Percentiles rank a stretch among this genome's conserved stretches.
These are phyloP conservation scores for Xestia c-nigrum DNA, from an alignment of 2,888 invertebrate species.

Conservation along the genomic window DNA sequence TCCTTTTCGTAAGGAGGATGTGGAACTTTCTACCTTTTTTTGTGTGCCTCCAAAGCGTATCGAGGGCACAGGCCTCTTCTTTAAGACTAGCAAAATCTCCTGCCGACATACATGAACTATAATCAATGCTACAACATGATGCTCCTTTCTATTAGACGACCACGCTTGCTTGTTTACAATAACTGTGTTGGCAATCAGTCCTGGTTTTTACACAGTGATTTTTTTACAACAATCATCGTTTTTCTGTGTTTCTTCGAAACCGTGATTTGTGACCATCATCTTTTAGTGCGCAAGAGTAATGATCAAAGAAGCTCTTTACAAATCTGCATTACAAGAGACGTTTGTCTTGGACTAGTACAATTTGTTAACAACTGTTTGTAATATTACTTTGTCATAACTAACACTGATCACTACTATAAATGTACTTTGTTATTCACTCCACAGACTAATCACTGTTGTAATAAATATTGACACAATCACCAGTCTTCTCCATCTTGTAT, in stretches of 20 bases:
- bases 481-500: not conserved
- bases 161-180: not conserved
- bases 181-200: not conserved
- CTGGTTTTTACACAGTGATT: not conserved
- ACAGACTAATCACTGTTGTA: not conserved
- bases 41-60: not conserved
- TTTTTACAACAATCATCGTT: not conserved
- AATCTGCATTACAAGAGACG: not conserved
- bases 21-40: not conserved
- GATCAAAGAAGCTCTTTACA: not conserved
- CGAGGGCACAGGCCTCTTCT: not conserved
- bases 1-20: not conserved
- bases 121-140: not conserved
- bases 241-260: too few relatives aligned
- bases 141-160: not conserved
- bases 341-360: not conserved
- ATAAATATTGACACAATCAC: conserved; percentile 1
- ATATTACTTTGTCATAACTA: not conserved
- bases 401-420: not conserved
- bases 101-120: not conserved
- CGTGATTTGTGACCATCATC: not conserved
- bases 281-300: not conserved
- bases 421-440: not conserved
- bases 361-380: not conserved
- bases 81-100: not conserved